Conservation (phyloP, 30 jellyfish, hydroid and myxozoan genomes). For the Cassiopea xamachana region DNA sequence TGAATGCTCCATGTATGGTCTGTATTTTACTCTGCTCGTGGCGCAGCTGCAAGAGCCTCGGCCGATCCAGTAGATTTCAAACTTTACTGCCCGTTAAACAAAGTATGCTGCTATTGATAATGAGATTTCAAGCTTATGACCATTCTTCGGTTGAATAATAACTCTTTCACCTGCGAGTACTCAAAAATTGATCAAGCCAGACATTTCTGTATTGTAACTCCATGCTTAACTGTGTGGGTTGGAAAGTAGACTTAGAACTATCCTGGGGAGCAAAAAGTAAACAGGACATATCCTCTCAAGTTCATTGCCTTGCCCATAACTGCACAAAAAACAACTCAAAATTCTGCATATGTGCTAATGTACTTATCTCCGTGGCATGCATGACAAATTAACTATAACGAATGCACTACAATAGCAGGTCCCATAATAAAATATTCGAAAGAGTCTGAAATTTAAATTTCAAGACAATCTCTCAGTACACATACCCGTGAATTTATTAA, state of each 20-base stretch:
- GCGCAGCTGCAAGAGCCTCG: slow-evolving; percentile 47
- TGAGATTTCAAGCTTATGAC: slow-evolving; percentile 30
- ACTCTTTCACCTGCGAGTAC: slow-evolving; percentile 25
- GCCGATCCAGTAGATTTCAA: not conserved
- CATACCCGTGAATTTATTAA: not conserved
- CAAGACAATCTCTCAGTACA: not conserved
- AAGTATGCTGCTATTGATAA: slow-evolving; percentile 3
- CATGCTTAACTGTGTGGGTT: slow-evolving; percentile 13
- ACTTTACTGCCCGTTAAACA: slow-evolving; percentile 1
- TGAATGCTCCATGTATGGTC: slow-evolving; percentile 27
- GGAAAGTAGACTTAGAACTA: not conserved
- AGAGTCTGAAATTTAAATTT: not conserved
- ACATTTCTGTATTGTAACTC: not conserved
- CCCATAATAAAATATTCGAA: not conserved
- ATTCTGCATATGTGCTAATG: no score
- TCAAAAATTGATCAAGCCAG: not conserved
- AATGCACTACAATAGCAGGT: not conserved
- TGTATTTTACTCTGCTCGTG: slow-evolving; percentile 6
- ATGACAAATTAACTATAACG: not conserved
- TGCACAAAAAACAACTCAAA: not conserved
- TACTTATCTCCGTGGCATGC: not conserved
- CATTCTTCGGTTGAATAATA: slow-evolving; percentile 16
- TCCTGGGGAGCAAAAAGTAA: slow-evolving; percentile 14
- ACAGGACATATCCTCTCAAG: not conserved
- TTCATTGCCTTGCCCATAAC: not conserved